Percentiles rank a stretch among this genome's conserved stretches.
These are phyloP conservation scores for Pediacus dermestoides DNA, from an alignment of 2,888 invertebrate genomes.

Conservation along the genomic window DNA sequence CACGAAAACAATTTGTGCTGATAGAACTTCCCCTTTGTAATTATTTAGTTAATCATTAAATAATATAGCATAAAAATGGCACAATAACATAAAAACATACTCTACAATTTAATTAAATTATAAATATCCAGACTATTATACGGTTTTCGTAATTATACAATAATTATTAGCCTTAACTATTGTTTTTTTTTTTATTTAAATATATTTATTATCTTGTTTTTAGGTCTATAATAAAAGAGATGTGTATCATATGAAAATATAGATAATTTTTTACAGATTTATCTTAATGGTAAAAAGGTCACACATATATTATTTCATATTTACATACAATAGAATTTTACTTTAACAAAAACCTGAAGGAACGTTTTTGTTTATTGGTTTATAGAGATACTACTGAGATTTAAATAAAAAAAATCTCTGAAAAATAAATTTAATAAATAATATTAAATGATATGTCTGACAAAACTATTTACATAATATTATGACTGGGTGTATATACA, in stretches of 20 bases:
- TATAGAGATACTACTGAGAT: too few relatives aligned
- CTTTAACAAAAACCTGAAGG: constrained; percentile 18
- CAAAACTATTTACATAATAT: constrained; percentile 2
- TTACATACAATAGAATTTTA: constrained; percentile 8
- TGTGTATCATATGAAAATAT: constrained; percentile 31
- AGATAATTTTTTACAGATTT: constrained; percentile 30
- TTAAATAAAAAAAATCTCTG: not conserved
- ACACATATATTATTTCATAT: constrained; percentile 1
- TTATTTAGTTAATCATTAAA: constrained; percentile 26
- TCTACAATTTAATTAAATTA: constrained; percentile 28
- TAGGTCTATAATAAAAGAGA: constrained; percentile 13
- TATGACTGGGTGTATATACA: constrained; percentile 1
- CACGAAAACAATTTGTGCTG: too few relatives aligned
- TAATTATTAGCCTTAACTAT: constrained; percentile 31
- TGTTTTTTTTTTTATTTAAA: constrained; percentile 26
- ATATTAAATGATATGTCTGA: constrained; percentile 1
- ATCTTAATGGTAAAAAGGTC: constrained; percentile 28
- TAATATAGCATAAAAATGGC: constrained; percentile 30
- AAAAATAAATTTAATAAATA: not conserved
- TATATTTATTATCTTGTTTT: not conserved
- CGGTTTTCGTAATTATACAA: constrained; percentile 22
- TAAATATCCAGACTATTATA: constrained; percentile 34
- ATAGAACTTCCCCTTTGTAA: too few relatives aligned
- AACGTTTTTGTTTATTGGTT: not conserved
- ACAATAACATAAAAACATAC: constrained; percentile 34